Percentiles rank a stretch among this genome's conserved stretches.
Conservation (phyloP, 2,113 vertebrate genomes). For the Gasterosteus aculeatus region DNA sequence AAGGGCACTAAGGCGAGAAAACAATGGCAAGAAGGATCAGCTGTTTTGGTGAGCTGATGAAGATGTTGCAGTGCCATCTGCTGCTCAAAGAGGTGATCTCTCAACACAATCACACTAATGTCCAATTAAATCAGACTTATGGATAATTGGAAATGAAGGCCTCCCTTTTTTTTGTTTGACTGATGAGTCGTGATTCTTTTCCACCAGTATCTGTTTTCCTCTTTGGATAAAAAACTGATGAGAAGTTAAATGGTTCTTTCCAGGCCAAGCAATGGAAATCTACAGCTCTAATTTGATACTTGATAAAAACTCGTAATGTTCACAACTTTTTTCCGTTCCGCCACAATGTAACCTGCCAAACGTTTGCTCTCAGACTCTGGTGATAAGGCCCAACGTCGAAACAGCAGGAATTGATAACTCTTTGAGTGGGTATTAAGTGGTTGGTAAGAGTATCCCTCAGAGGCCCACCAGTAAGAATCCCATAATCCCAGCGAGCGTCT, state of each 20-base stretch:
- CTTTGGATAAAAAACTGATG: neutral
- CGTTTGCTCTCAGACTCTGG: conserved; percentile 28
- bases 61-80: conserved; percentile 71
- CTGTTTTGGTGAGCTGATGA: conserved; percentile 19
- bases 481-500: conserved; percentile 76
- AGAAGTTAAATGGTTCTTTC: neutral
- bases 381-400: conserved; percentile 52
- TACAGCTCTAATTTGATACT: conserved; percentile 6
- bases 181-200: neutral
- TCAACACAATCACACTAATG: neutral
- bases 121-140: neutral
- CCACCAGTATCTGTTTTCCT: neutral
- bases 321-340: conserved; percentile 18
- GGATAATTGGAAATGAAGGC: neutral
- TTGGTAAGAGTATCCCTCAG: conserved; percentile 61
- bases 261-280: neutral
- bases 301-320: conserved; percentile 43
- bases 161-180: neutral
- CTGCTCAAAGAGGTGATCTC: conserved; percentile 48
- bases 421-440: conserved; percentile 65
- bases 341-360: conserved; percentile 14
- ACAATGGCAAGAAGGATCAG: conserved; percentile 5
- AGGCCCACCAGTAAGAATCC: conserved; percentile 58
- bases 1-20: neutral
- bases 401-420: conserved; percentile 70